Evolutionary conservation across 2,888 invertebrate genomes (phyloP), one percentile per base, ranked within the genome.

Genomic region (Drosophila anomalata): DNA sequence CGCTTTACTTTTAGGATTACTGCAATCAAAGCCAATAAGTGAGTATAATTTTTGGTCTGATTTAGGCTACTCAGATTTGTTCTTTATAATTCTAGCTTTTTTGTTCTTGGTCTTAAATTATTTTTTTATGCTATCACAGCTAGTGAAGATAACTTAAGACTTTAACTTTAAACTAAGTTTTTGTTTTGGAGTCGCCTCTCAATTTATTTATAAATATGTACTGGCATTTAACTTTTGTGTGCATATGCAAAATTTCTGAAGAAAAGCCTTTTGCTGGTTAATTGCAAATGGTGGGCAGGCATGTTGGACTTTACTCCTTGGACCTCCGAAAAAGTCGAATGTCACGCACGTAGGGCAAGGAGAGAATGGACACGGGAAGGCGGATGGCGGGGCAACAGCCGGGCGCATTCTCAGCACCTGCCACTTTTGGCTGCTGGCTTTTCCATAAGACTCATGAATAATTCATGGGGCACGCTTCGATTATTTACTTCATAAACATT

Each of bases 1-100:
- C 85, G 83, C 88, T 77, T 79, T 91, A 79, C 89, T 87, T 76
- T 75, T 91, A 77, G 91, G 90, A 91, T 89, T 91, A 87, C 78
- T 89, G 81, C 77, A 76, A 77, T 86, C 84, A 71, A 81, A 89
- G 75, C 80, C 88, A 88, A 90, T 80, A 88, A 87, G 91, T 91
- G 88, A 91, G 91, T 90, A 51, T 24, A 39, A 42, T 46, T 50
- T n/a, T 39, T 20, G 9, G 33, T 29, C 31, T 20, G 47, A 17
- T 51, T 22, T 7, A 26, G n/a, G 33, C 24, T 20, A 22, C 17
- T 36, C 9, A 29, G 9, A 9, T 29, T 29, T 29, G 7, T 8
- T 29, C 0, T 29, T 29, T 9, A 9, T 52, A 29, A 29, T 17
- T 26, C 33, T 31, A 46, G 36, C 36, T 26, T 9, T 57, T 26